phyloP scores from a whole-genome alignment of 2,113 vertebrate species.

The Petrocephalus microphthalmus region DNA sequence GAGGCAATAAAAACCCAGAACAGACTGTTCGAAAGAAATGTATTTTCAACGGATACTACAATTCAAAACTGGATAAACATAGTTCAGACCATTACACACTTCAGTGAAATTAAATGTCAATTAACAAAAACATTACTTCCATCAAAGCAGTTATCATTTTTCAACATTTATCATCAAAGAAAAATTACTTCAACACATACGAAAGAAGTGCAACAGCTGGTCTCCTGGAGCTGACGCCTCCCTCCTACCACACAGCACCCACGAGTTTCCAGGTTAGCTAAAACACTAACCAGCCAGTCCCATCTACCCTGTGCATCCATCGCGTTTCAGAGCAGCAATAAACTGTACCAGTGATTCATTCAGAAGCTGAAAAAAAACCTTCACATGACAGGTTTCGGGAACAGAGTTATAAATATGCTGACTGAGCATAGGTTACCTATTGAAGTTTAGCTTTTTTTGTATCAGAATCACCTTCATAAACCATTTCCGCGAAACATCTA shows the following conservation, averaged over 20 bases:
- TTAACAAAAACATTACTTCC: neutral
- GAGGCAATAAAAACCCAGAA: neutral
- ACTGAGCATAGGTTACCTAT: neutral
- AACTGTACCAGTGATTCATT: neutral
- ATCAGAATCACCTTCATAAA: neutral
- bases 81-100: neutral
- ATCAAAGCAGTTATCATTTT: neutral
- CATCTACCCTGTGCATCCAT: neutral
- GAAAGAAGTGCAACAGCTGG: slow-evolving; percentile 1
- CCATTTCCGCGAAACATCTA: neutral
- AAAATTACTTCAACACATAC: neutral
- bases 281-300: neutral
- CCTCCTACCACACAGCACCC: too few species aligned
- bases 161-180: neutral
- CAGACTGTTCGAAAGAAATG: neutral
- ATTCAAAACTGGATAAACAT: neutral
- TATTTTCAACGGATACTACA: neutral
- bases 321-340: neutral
- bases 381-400: neutral
- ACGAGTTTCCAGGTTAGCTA: neutral
- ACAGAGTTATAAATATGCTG: neutral
- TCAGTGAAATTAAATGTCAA: slow-evolving; percentile 5
- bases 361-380: neutral
- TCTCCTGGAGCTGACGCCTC: neutral
- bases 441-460: neutral